Evolutionary conservation across 2,888 invertebrate genomes (phyloP).

Genomic region (Hetaerina titia): DNA sequence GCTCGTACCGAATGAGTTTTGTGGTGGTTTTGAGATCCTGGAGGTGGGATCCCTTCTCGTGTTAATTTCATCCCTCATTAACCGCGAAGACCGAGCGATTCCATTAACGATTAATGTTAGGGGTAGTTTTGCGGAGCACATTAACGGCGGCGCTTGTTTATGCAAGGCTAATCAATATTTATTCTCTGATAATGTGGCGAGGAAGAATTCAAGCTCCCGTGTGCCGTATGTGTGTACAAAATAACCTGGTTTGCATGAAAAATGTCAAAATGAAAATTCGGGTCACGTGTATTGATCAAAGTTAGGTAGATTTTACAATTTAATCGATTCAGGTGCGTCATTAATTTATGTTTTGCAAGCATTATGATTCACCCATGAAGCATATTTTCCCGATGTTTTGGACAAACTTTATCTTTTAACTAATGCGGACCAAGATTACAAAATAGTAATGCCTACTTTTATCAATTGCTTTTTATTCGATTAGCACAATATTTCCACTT

Average conservation of each 20-base stretch:
- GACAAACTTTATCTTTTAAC: no score
- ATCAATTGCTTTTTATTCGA: no score
- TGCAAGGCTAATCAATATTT: constrained; percentile 3
- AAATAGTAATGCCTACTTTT: no score
- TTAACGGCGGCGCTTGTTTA: not conserved
- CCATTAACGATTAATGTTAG: constrained; percentile 9
- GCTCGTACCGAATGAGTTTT: not conserved
- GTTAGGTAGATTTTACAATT: not conserved
- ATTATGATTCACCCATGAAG: no score
- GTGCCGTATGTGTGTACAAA: no score
- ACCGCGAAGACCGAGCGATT: constrained; percentile 3
- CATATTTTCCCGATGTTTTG: no score
- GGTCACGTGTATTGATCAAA: not conserved
- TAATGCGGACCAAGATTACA: no score
- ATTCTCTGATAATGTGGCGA: not conserved
- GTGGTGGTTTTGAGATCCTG: not conserved
- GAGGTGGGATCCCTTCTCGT: not conserved
- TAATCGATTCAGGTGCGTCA: no score
- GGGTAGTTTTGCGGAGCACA: not conserved
- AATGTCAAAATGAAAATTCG: not conserved
- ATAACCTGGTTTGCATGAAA: not conserved
- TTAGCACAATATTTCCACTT: no score
- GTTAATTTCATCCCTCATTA: constrained; percentile 11
- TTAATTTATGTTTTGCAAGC: no score
- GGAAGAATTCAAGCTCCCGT: no score